Evolutionary conservation across 2,113 vertebrate species (phyloP), one percentile per base, ranked within the genome.

Genomic region (Bos indicus): DNA sequence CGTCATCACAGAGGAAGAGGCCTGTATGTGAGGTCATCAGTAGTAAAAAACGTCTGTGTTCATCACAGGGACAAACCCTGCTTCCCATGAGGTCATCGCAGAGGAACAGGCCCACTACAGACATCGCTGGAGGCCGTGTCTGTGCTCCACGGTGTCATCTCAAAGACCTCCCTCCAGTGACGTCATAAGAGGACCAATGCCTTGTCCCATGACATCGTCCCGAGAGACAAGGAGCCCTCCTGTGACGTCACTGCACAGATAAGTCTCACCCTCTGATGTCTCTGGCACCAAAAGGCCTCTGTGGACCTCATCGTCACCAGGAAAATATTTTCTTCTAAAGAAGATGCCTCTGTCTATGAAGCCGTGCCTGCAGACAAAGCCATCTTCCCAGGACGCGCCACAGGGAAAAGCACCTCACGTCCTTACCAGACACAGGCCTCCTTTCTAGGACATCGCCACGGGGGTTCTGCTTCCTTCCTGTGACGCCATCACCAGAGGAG

Each of bases 321-420:
- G 62, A 89, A 93, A 46, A 25, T 13, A 26, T 43, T 86, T 88
- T 57, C 86, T 33, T 88, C 36, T 54, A 9, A 56, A 97, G 93
- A 59, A 59, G 82, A 60, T 21, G 77, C 51, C 92, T 93, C 64
- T 62, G 19, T 36, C 71, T 13, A 1, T 16, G 74, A 74, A 14
- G 87, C 56, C n/a, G 33, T 43, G 25, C 1, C 87, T 43, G 57
- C 77, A 33, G 89, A 96, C 97, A 88, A 98, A 98, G 96, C 95
- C 98, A 98, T 96, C 84, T 92, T 60, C 84, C 74, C 14, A 28
- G 89, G 90, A 84, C 57, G 28, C 3, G 0, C 4, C 0, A 1
- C 62, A 21, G 74, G 36, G 14, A 64, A 48, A 8, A 74, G 14
- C 0, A 5, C 60, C 71, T 74, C 7, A 2, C 43, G 82, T 90